phyloP scores from a whole-genome alignment of 2,888 invertebrate genomes.

The Himalopsyche japonica region DNA sequence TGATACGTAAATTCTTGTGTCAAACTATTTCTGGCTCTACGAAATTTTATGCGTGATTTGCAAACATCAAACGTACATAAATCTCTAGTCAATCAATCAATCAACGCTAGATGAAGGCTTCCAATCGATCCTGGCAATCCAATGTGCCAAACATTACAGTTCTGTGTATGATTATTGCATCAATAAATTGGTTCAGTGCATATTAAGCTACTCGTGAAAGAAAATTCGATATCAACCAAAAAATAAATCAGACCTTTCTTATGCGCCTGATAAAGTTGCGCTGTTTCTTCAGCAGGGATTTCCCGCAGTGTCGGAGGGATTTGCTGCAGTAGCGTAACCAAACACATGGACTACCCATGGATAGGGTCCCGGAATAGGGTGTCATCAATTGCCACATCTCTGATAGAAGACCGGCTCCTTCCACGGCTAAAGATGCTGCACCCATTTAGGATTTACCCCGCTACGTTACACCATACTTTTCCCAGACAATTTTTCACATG shows the following conservation, averaged over 20 bases:
- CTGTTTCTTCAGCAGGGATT: conserved; percentile 56
- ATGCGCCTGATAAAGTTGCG: conserved; percentile 53
- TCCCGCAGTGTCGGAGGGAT: conserved; percentile 56
- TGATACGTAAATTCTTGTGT: too few relatives aligned
- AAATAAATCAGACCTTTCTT: conserved; percentile 50
- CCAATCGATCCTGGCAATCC: too few relatives aligned
- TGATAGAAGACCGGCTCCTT: conserved; percentile 37
- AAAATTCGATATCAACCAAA: too few relatives aligned
- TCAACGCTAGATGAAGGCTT: too few relatives aligned
- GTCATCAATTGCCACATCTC: conserved; percentile 50
- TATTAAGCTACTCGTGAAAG: too few relatives aligned
- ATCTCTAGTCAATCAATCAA: too few relatives aligned
- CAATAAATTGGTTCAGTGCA: too few relatives aligned
- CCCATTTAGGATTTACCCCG: background rate
- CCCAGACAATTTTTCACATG: background rate
- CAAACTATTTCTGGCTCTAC: too few relatives aligned
- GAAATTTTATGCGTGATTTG: too few relatives aligned
- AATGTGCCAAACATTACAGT: too few relatives aligned
- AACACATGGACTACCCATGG: conserved; percentile 39
- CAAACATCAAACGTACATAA: too few relatives aligned
- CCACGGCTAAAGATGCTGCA: conserved; percentile 4
- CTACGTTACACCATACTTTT: background rate
- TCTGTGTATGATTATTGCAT: too few relatives aligned
- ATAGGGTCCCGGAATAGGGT: conserved; percentile 31
- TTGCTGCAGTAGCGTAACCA: conserved; percentile 49